These are phyloP conservation scores for Acanthacorydalis orientalis DNA, from an alignment of 2,888 invertebrate species.

Conservation along the genomic window DNA sequence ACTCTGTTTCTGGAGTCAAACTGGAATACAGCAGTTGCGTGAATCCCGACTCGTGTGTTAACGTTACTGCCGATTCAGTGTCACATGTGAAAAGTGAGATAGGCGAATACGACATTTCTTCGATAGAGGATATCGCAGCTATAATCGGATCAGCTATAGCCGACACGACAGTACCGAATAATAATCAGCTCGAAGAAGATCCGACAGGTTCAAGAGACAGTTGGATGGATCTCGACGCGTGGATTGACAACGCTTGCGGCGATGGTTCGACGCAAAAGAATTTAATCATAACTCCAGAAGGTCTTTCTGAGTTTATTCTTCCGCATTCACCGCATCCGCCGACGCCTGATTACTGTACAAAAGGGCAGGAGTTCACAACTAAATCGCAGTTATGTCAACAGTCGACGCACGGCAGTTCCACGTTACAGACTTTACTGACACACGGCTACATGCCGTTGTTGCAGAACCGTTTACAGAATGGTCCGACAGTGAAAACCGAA, in stretches of 20 bases:
- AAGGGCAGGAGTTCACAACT: constrained; percentile 29
- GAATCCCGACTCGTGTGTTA: constrained; percentile 26
- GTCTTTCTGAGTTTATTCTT: constrained; percentile 47
- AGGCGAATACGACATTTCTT: constrained; percentile 47
- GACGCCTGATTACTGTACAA: constrained; percentile 19
- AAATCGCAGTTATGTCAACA: constrained; percentile 29
- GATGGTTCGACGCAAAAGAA: constrained; percentile 41
- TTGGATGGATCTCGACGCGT: constrained; percentile 80
- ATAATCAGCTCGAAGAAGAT: constrained; percentile 50
- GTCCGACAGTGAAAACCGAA: constrained; percentile 51
- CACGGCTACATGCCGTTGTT: constrained; percentile 68
- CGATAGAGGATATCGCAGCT: constrained; percentile 69
- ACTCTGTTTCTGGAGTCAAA: constrained; percentile 36
- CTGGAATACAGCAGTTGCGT: constrained; percentile 34
- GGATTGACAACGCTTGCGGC: constrained; percentile 67
- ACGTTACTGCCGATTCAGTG: constrained; percentile 23
- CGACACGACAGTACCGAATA: constrained; percentile 68
- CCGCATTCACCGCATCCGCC: constrained; percentile 39
- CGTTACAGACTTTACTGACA: constrained; percentile 58
- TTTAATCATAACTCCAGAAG: constrained; percentile 46
- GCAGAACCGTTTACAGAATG: constrained; percentile 62
- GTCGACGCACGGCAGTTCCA: constrained; percentile 43
- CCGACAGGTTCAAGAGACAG: constrained; percentile 59
- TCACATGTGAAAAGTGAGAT: constrained; percentile 36
- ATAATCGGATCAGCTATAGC: constrained; percentile 80